These are phyloP conservation scores for Eriosoma lanigerum DNA, from an alignment of 1,140 invertebrate genomes.

Conservation along the genomic window DNA sequence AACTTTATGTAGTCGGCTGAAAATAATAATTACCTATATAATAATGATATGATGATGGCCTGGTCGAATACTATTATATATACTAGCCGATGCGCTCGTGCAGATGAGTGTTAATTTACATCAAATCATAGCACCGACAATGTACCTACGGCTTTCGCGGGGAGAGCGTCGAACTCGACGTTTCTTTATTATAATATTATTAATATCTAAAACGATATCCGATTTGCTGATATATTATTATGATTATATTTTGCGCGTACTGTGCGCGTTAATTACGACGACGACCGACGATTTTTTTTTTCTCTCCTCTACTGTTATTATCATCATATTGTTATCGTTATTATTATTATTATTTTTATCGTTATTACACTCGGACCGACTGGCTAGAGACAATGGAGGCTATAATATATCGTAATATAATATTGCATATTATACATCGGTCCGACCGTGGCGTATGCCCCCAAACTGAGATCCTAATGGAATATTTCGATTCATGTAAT, in stretches of 20 bases:
- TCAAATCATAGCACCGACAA: too few relatives aligned
- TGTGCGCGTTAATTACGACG: conserved; percentile 46
- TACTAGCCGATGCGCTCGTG: too few relatives aligned
- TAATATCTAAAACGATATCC: conserved; percentile 19
- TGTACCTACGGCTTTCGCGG: too few relatives aligned
- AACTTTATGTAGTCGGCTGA: too few relatives aligned
- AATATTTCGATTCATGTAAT: conserved; percentile 35
- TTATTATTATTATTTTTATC: conserved; percentile 12
- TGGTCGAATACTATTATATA: too few relatives aligned
- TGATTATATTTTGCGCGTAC: conserved; percentile 30
- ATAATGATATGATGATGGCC: too few relatives aligned
- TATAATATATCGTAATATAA: not conserved
- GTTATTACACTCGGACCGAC: conserved; percentile 23
- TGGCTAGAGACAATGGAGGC: conserved; percentile 3
- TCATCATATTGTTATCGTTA: conserved; percentile 22
- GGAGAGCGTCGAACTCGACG: too few relatives aligned
- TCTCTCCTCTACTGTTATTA: not conserved
- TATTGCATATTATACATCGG: not conserved
- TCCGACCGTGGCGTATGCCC: not conserved
- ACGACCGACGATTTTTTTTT: conserved; percentile 7
- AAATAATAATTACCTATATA: too few relatives aligned
- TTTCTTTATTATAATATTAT: not conserved
- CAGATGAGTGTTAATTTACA: too few relatives aligned
- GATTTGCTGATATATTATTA: conserved; percentile 12
- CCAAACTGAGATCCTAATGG: conserved; percentile 43